Conservation (phyloP, 37 sponge, comb jelly and placozoan species). For the Crambe crambe region DNA sequence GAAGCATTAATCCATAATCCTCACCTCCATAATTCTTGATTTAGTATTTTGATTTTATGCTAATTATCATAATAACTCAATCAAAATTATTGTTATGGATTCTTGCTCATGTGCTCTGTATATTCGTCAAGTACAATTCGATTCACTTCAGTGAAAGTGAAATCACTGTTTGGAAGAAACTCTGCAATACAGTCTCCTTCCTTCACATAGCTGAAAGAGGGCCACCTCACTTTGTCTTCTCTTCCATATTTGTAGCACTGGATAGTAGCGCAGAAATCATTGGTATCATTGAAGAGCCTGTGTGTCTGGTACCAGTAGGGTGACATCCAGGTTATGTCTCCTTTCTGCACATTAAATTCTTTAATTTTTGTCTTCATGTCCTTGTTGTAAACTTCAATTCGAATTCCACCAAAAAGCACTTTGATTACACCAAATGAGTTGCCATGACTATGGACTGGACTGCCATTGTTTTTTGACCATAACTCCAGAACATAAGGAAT, state of each 20-base stretch:
- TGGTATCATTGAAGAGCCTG: conserved; percentile 53
- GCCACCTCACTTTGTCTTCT: conserved; percentile 47
- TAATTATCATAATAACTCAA: too few species aligned
- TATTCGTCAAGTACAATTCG: conserved; percentile 41
- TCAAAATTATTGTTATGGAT: too few species aligned
- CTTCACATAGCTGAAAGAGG: conserved; percentile 52
- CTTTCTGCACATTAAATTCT: conserved; percentile 31
- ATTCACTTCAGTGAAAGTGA: conserved; percentile 22
- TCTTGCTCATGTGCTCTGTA: conserved; percentile 10
- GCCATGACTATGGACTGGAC: conserved; percentile 76
- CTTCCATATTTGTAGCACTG: conserved; percentile 68
- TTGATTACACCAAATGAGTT: conserved; percentile 69
- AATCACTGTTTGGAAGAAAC: conserved; percentile 58
- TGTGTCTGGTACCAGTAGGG: conserved; percentile 84
- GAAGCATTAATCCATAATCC: too few species aligned
- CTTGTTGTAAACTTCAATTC: conserved; percentile 62
- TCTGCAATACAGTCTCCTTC: conserved; percentile 8
- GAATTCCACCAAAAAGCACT: conserved; percentile 61
- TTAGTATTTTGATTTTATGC: too few species aligned
- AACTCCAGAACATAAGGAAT: conserved; percentile 78
- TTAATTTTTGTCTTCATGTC: conserved; percentile 13
- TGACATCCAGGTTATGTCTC: conserved; percentile 70
- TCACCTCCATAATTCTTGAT: too few species aligned
- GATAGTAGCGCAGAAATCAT: conserved; percentile 66
- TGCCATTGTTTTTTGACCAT: conserved; percentile 50